phyloP scores from a whole-genome alignment of 2,797 vertebrate species.

The Kryptopterus vitreolus region DNA sequence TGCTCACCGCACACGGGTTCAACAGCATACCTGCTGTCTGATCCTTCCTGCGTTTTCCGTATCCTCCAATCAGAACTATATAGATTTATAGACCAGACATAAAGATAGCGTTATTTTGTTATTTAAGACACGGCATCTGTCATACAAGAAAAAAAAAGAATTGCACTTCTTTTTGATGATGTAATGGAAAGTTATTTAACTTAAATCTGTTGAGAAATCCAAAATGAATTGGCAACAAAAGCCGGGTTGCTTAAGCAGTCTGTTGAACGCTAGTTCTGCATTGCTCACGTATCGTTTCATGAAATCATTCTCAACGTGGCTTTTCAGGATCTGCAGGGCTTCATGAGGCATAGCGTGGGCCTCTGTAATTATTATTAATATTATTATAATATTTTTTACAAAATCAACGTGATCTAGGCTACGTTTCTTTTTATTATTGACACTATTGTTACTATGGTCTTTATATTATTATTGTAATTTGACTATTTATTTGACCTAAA shows the following conservation, averaged over 20 bases:
- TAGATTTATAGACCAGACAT: neutral
- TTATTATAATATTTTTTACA: neutral
- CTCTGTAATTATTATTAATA: neutral
- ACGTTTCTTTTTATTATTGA: neutral
- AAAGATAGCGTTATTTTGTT: constrained; percentile 7
- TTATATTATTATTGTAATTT: no score
- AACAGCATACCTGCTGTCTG: neutral
- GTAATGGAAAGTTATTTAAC: constrained; percentile 62
- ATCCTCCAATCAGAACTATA: neutral
- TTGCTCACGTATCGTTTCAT: neutral
- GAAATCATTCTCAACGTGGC: neutral
- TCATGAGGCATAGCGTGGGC: neutral
- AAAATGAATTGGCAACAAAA: constrained; percentile 29
- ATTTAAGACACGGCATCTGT: constrained; percentile 17
- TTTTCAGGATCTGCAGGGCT: neutral
- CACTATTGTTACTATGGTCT: no score
- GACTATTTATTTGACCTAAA: no score
- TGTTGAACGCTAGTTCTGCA: neutral
- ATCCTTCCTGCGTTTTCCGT: neutral
- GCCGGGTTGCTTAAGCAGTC: constrained; percentile 17
- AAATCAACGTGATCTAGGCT: neutral
- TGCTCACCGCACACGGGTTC: neutral
- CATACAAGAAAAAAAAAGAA: constrained; percentile 24
- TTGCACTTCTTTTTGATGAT: constrained; percentile 45
- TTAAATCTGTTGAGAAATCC: constrained; percentile 46